These are phyloP conservation scores for Herminia tarsipennalis DNA, from an alignment of 2,888 invertebrate species.

Conservation along the genomic window DNA sequence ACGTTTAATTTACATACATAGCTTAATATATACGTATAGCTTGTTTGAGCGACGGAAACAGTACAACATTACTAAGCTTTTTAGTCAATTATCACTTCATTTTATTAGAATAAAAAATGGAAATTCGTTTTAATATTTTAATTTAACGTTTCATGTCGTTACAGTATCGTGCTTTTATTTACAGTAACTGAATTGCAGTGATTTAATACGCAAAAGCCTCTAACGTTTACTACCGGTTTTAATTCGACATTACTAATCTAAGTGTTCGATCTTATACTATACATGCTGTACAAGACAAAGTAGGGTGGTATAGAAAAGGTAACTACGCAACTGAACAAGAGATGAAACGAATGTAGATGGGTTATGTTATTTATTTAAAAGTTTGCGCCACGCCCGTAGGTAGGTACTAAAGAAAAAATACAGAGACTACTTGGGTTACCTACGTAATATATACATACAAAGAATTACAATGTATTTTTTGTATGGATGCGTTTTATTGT, in stretches of 20 bases:
- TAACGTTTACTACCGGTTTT: constrained; percentile 32
- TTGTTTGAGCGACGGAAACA: constrained; percentile 30
- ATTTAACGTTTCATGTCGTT: constrained; percentile 7
- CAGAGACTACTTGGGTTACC: constrained; percentile 25
- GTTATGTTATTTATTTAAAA: constrained; percentile 33
- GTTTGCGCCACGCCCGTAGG: constrained; percentile 44
- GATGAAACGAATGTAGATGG: constrained; percentile 39
- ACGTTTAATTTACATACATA: constrained; percentile 20
- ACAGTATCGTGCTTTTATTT: constrained; percentile 37
- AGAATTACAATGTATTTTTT: constrained; percentile 35
- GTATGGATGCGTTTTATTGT: constrained; percentile 32
- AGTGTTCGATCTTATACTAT: constrained; percentile 32
- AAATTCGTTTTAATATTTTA: constrained; percentile 17
- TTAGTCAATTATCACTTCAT: constrained; percentile 16
- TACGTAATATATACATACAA: constrained; percentile 28
- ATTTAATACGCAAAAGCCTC: constrained; percentile 40
- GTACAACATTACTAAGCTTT: constrained; percentile 23
- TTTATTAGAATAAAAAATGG: constrained; percentile 16
- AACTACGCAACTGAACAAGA: constrained; percentile 42
- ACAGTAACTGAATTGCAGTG: constrained; percentile 33
- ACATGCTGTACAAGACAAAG: constrained; percentile 41
- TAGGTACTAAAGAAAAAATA: constrained; percentile 30
- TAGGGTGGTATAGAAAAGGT: constrained; percentile 36
- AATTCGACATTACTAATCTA: constrained; percentile 35
- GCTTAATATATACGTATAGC: constrained; percentile 22